A percentile compares a stretch with the other conserved stretches of the same genome.
Conservation (phyloP, 2,888 invertebrate species). For the Dioctria linearis region DNA sequence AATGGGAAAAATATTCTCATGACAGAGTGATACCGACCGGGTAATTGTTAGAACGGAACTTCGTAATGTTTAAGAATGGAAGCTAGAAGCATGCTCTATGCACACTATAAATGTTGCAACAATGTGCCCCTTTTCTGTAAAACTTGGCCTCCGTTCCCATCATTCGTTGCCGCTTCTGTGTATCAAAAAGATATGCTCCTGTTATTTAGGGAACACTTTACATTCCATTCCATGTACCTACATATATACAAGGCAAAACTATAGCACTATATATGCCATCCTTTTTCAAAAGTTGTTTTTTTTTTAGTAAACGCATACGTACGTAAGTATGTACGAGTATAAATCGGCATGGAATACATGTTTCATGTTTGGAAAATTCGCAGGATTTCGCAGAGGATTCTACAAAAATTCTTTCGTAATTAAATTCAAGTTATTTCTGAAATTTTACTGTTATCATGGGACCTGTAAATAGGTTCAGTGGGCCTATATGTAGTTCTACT, state of each 20-base stretch:
- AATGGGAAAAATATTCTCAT: too few species aligned
- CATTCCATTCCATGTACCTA: too few species aligned
- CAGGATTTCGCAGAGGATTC: slow-evolving; percentile 18
- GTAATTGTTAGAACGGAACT: slow-evolving; percentile 1
- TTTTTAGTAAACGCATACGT: too few species aligned
- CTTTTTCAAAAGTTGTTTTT: too few species aligned
- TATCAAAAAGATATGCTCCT: not conserved
- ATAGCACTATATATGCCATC: too few species aligned
- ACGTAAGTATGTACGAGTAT: too few species aligned
- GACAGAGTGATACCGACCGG: not conserved
- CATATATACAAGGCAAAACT: too few species aligned
- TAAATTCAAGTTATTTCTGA: slow-evolving; percentile 44
- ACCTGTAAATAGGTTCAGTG: not conserved
- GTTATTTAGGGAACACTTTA: not conserved
- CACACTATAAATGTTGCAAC: not conserved
- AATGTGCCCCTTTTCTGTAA: not conserved
- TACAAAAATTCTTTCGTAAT: slow-evolving; percentile 47
- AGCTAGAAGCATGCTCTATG: slow-evolving; percentile 5
- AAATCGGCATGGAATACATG: too few species aligned
- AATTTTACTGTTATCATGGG: not conserved
- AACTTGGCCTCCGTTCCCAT: not conserved
- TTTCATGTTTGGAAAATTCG: too few species aligned
- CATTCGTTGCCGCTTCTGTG: not conserved
- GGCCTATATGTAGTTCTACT: too few species aligned
- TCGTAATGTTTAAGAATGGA: slow-evolving; percentile 1